These are phyloP conservation scores for Helicolenus hilgendorfi DNA, from an alignment of 2,797 vertebrate species.

Conservation along the genomic window DNA sequence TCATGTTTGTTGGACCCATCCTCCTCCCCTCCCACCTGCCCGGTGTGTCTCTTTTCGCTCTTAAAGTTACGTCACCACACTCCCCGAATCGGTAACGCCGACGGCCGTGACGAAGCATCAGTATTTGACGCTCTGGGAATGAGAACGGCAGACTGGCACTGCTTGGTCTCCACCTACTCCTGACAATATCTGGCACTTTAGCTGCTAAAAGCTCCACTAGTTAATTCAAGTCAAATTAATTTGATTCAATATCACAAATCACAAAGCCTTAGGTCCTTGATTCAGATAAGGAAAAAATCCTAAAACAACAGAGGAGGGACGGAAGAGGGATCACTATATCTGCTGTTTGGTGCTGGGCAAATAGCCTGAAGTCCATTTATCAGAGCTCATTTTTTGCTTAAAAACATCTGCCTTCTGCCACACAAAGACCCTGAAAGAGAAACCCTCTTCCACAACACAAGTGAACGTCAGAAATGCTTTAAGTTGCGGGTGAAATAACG, in stretches of 20 bases:
- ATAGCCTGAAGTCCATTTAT: neutral
- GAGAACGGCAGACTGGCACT: no score
- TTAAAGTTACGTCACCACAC: no score
- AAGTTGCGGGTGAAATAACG: slow-evolving; percentile 44
- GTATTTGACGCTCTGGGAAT: no score
- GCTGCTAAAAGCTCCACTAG: neutral
- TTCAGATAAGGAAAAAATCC: neutral
- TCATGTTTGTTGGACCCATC: no score
- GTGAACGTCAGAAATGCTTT: slow-evolving; percentile 40
- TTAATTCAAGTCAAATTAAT: neutral
- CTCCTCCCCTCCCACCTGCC: no score
- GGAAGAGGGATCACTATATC: neutral
- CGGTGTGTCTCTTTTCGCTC: no score
- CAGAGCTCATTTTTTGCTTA: neutral
- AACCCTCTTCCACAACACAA: slow-evolving; percentile 11
- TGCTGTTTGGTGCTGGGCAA: neutral
- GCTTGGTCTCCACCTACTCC: neutral
- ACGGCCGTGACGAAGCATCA: rapidly evolving
- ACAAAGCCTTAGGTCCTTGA: neutral
- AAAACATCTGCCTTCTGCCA: slow-evolving; percentile 10
- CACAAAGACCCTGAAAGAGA: neutral
- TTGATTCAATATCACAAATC: neutral
- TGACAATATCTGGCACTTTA: neutral
- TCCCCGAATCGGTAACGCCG: no score
- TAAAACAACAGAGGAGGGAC: neutral